Evolutionary conservation across 2,888 invertebrate genomes (phyloP), one percentile per base, ranked within the genome.

Genomic region (Thymelicus acteon): DNA sequence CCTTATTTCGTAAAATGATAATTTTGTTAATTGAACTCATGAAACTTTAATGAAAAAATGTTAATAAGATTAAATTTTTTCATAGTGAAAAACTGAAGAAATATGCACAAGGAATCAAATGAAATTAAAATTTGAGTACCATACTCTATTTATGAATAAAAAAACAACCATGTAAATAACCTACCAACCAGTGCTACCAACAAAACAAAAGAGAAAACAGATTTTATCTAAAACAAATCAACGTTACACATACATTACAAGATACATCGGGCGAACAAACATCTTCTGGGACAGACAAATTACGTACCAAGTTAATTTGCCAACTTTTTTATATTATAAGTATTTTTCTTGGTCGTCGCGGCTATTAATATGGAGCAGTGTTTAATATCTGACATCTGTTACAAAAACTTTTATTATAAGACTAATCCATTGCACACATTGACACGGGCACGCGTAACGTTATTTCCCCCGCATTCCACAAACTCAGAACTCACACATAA

Each of bases 351-450:
- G 85, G 87, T 85, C 83, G 86, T 86, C 82, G 77, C 79, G 81
- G 86, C 91, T 88, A 92, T 93, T 93, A 93, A 92, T 92, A 88
- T 89, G 89, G 88, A 86, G 84, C 86, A 87, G 88, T 92, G 92
- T 92, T 93, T 93, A 93, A 93, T 93, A 93, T 93, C 90, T 91
- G 92, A 92, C 93, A 93, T 93, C 92, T 93, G 93, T 92, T 92
- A 89, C 93, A 92, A 93, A 93, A 93, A 93, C 93, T 93, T 93
- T 93, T 93, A 93, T 93, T 93, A 93, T 93, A 92, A 93, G 85
- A 89, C 91, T 93, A 93, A 93, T 93, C 93, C 92, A 91, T 92
- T 92, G 93, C 92, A 92, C 86, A 88, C 87, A 83, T 78, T 80
- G 77, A 73, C 81, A 79, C 77, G 80, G 83, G 84, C 76, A 78